Conservation (phyloP, 2,797 vertebrate genomes). For the Squalus acanthias region DNA sequence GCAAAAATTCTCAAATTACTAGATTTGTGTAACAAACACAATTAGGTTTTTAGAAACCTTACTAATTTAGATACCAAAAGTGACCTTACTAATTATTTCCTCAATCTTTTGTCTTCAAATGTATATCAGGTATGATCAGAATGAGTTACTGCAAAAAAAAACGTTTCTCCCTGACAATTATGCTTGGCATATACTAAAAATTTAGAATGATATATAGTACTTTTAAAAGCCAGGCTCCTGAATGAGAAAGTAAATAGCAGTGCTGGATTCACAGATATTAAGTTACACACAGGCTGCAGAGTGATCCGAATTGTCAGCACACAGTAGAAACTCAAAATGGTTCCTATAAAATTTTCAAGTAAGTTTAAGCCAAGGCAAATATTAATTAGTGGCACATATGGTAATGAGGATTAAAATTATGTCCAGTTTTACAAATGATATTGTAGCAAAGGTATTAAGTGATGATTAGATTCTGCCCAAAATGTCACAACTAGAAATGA, state of each 20-base stretch:
- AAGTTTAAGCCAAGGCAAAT: constrained; percentile 35
- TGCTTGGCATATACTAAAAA: neutral
- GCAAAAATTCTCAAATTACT: neutral
- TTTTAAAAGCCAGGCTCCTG: constrained; percentile 13
- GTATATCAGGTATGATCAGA: neutral
- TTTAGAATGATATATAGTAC: neutral
- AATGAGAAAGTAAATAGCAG: neutral
- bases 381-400: constrained; percentile 30
- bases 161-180: neutral
- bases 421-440: constrained; percentile 15
- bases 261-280: neutral
- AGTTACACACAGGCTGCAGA: neutral
- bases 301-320: neutral
- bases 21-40: neutral
- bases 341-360: constrained; percentile 10
- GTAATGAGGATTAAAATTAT: constrained; percentile 25
- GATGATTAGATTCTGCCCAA: constrained; percentile 27
- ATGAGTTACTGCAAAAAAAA: neutral
- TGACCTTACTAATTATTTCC: neutral
- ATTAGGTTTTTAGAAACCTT: neutral
- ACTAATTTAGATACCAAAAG: neutral
- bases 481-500: neutral
- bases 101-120: neutral
- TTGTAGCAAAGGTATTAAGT: constrained; percentile 20
- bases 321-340: neutral